Evolutionary conservation across 92 coral and sea anemone species (phyloP), one percentile per base, ranked within the genome.

Genomic region (Desmophyllum pertusum): DNA sequence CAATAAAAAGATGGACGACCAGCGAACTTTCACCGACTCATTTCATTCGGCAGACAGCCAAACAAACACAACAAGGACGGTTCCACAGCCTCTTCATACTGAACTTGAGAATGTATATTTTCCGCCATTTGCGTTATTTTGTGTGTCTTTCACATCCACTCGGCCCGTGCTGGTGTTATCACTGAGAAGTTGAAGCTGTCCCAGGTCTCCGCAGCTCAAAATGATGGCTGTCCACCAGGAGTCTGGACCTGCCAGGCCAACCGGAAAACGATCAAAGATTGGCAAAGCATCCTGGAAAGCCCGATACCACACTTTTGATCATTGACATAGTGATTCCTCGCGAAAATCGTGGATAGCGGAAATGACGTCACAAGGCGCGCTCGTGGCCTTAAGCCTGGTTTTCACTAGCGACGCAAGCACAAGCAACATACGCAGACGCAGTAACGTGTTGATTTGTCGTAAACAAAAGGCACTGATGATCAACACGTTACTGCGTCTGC

Each of bases 241-340:
- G 78, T 73, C 38, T 73, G 41, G 41, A 73, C 40, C 27, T 45
- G 78, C 10, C n/a, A n/a, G n/a, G n/a, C 15, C 78, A 43, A 29
- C 78, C 11, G 59, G 59, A 48, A 46, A 43, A 23, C 36, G 37
- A 71, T 71, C 52, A 41, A 18, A 40, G 52, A 40, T 41, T 41
- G 76, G 4, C 35, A 42, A 10, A 42, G 35, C n/a, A n/a, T n/a
- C n/a, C n/a, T n/a, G n/a, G n/a, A n/a, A n/a, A n/a, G n/a, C n/a
- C n/a, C n/a, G n/a, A n/a, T n/a, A n/a, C n/a, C n/a, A n/a, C n/a
- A n/a, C n/a, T n/a, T n/a, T n/a, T n/a, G n/a, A n/a, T n/a, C n/a
- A n/a, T n/a, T n/a, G n/a, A n/a, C n/a, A n/a, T n/a, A n/a, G n/a
- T n/a, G n/a, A n/a, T n/a, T n/a, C n/a, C n/a, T n/a, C n/a, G n/a